Conservation (phyloP, 2,888 invertebrate species). For the Lycophotia porphyrea region DNA sequence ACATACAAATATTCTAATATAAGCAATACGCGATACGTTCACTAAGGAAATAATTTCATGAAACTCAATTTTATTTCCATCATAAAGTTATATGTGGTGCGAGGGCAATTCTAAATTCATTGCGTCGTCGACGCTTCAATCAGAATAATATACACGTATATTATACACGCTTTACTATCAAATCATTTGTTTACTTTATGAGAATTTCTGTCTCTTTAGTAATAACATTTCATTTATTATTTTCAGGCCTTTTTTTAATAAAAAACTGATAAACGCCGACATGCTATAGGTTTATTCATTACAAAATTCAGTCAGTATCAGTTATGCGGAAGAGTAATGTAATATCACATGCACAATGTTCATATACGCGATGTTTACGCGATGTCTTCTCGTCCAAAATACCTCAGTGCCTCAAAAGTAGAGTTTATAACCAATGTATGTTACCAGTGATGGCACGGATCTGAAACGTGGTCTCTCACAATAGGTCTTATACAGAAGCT, state of each 20-base stretch:
- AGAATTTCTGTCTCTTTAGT: background rate
- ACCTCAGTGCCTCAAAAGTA: no score
- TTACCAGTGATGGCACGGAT: no score
- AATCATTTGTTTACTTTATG: conserved; percentile 26
- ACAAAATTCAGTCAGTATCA: background rate
- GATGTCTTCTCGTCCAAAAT: no score
- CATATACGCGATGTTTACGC: no score
- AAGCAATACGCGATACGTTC: conserved; percentile 28
- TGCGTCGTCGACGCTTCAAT: conserved; percentile 39
- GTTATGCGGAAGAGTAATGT: background rate
- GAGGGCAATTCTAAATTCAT: conserved; percentile 50
- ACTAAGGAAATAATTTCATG: conserved; percentile 36
- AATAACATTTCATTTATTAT: background rate
- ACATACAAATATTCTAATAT: conserved; percentile 14
- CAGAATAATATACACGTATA: conserved; percentile 25
- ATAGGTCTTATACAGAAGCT: no score
- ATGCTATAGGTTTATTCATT: background rate
- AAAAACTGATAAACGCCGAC: background rate
- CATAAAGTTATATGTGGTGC: conserved; percentile 52
- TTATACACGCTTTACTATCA: conserved; percentile 15
- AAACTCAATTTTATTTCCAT: conserved; percentile 58
- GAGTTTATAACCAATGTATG: no score
- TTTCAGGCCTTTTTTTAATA: background rate
- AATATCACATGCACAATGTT: no score
- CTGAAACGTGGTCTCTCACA: no score